These are phyloP conservation scores for Gymnosoma rotundatum DNA, from an alignment of 2,888 invertebrate genomes.

Conservation along the genomic window DNA sequence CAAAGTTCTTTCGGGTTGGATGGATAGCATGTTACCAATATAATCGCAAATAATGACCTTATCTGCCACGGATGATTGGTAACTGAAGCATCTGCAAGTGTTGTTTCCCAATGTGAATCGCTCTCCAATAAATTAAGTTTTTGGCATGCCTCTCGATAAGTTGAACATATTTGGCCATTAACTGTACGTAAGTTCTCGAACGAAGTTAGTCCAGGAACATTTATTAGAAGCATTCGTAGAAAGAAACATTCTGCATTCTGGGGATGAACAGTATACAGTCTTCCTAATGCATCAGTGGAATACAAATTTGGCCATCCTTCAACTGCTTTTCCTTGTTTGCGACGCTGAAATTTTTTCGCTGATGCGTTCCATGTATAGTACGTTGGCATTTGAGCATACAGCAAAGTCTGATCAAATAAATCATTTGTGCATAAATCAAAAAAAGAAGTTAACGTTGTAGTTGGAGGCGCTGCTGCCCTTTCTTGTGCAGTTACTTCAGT, in stretches of 20 bases:
- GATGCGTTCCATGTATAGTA: too few relatives aligned
- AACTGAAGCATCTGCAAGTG: conserved; percentile 12
- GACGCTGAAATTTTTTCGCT: not conserved
- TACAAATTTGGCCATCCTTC: conserved; percentile 15
- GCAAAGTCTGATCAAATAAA: not conserved
- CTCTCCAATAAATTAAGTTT: conserved; percentile 40
- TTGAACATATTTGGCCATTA: conserved; percentile 21
- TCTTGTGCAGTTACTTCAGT: not conserved
- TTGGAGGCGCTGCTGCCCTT: not conserved
- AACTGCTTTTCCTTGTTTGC: conserved; percentile 7
- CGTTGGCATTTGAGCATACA: too few relatives aligned
- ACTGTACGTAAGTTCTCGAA: conserved; percentile 37
- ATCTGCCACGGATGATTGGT: conserved; percentile 39
- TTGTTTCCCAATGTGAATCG: conserved; percentile 36
- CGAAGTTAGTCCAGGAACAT: conserved; percentile 41
- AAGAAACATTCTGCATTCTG: conserved; percentile 39
- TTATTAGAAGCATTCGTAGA: conserved; percentile 41
- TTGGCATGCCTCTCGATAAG: conserved; percentile 50
- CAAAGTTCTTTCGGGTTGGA: conserved; percentile 20
- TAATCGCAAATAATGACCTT: conserved; percentile 28
- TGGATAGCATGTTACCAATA: conserved; percentile 6
- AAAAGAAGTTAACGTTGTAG: conserved; percentile 11
- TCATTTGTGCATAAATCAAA: conserved; percentile 1
- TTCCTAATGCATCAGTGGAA: not conserved
- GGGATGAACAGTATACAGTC: conserved; percentile 25